These are phyloP conservation scores for Ranitomeya variabilis DNA, from an alignment of 2,113 vertebrate species.

Conservation along the genomic window DNA sequence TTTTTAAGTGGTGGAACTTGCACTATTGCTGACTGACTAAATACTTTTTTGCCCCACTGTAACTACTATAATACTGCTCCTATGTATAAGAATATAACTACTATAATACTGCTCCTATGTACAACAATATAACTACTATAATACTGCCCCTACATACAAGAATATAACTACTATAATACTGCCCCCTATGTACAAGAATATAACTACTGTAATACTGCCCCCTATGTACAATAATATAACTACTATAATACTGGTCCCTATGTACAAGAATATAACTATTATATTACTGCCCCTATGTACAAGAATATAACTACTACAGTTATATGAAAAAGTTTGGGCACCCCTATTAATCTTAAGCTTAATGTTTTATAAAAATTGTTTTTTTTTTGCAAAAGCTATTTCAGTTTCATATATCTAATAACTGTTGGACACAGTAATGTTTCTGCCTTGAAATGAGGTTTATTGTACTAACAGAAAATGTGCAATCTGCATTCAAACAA, in stretches of 20 bases:
- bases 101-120: background rate
- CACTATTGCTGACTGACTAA: no score
- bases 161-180: background rate
- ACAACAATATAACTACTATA: background rate
- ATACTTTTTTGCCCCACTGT: no score
- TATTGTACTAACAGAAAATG: no score
- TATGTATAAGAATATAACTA: slow-evolving; percentile 10
- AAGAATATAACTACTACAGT: slow-evolving; percentile 5
- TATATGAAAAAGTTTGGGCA: no score
- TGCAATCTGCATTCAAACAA: no score
- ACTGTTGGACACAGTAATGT: no score
- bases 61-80: slow-evolving; percentile 3
- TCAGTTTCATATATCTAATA: no score
- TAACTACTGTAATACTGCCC: background rate
- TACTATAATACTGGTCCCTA: background rate
- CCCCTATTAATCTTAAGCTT: no score
- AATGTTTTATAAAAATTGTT: no score
- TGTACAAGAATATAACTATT: background rate
- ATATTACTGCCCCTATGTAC: background rate
- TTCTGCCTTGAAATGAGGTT: no score
- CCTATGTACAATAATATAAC: background rate
- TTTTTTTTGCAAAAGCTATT: no score
- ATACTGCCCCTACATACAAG: slow-evolving; percentile 1
- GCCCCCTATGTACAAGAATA: background rate
- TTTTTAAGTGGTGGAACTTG: no score